Conservation (phyloP, 2,888 invertebrate genomes). For the Agrotis puta region DNA sequence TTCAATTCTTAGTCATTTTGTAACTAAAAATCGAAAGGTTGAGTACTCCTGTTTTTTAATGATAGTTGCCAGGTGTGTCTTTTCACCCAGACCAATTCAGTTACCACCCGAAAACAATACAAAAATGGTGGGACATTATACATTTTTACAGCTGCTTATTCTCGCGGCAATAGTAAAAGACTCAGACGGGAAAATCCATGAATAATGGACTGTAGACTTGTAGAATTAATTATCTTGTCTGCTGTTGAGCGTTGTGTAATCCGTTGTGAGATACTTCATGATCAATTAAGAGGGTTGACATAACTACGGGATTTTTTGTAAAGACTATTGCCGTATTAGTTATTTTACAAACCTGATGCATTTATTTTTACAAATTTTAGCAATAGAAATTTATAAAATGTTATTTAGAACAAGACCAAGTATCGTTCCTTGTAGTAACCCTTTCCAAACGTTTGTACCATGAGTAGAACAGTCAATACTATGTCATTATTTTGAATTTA, state of each 20-base stretch:
- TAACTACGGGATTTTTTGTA: background rate
- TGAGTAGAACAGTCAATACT: background rate
- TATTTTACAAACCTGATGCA: background rate
- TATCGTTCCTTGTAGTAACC: slow-evolving; percentile 1
- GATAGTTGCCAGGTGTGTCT: slow-evolving; percentile 33
- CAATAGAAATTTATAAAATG: background rate
- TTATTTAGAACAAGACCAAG: background rate
- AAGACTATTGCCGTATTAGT: background rate
- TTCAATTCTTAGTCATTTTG: background rate
- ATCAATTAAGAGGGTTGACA: slow-evolving; percentile 8
- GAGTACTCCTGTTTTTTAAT: slow-evolving; percentile 4
- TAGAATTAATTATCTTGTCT: slow-evolving; percentile 17
- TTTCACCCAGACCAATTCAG: slow-evolving; percentile 32
- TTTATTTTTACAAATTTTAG: no score
- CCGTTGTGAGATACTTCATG: slow-evolving; percentile 28
- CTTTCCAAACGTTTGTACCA: background rate
- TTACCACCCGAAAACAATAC: slow-evolving; percentile 20
- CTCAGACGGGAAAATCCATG: slow-evolving; percentile 15
- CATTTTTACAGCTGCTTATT: slow-evolving; percentile 45
- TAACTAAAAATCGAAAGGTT: slow-evolving; percentile 34
- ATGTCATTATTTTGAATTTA: background rate
- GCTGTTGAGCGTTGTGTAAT: slow-evolving; percentile 19
- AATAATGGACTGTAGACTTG: slow-evolving; percentile 33
- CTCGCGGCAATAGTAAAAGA: slow-evolving; percentile 33
- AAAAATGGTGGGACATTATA: slow-evolving; percentile 8